Evolutionary conservation across 2,797 vertebrate species (phyloP).

Genomic region (Sebastes trivittatus): DNA sequence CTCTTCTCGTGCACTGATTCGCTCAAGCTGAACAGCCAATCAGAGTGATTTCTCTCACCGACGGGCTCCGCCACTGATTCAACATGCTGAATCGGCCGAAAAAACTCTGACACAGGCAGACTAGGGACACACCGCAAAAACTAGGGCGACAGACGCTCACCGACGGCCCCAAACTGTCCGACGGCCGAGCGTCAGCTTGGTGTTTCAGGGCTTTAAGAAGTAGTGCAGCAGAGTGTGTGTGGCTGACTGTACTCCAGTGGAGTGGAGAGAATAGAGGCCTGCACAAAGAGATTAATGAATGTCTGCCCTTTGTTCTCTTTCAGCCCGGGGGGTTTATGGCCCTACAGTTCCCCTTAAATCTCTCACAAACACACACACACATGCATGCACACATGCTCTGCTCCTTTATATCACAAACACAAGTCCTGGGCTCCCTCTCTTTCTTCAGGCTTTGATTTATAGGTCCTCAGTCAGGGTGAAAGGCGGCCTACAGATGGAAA

Average conservation of each 20-base stretch:
- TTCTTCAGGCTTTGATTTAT: conserved; percentile 66
- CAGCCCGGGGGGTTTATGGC: conserved; percentile 54
- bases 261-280: conserved; percentile 44
- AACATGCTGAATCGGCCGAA: too few relatives aligned
- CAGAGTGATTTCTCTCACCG: too few relatives aligned
- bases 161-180: too few relatives aligned
- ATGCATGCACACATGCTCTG: conserved; percentile 4
- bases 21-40: too few relatives aligned
- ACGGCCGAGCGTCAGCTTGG: too few relatives aligned
- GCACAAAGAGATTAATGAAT: conserved; percentile 66
- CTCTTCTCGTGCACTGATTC: too few relatives aligned
- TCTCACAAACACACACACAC: conserved; percentile 10
- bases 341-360: conserved; percentile 64
- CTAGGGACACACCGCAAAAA: too few relatives aligned
- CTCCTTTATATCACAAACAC: conserved; percentile 51
- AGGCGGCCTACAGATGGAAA: conserved; percentile 60
- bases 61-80: too few relatives aligned
- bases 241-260: conserved; percentile 33
- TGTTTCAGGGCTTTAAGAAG: background rate
- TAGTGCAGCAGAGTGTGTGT: conserved; percentile 29
- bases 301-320: conserved; percentile 68
- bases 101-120: too few relatives aligned
- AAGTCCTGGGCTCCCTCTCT: conserved; percentile 38
- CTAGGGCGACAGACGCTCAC: too few relatives aligned
- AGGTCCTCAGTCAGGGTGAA: conserved; percentile 37